A percentile compares a stretch with the other conserved stretches of the same genome.
Evolutionary conservation across 2,888 invertebrate genomes (phyloP).

Genomic region (Lingula anatina): DNA sequence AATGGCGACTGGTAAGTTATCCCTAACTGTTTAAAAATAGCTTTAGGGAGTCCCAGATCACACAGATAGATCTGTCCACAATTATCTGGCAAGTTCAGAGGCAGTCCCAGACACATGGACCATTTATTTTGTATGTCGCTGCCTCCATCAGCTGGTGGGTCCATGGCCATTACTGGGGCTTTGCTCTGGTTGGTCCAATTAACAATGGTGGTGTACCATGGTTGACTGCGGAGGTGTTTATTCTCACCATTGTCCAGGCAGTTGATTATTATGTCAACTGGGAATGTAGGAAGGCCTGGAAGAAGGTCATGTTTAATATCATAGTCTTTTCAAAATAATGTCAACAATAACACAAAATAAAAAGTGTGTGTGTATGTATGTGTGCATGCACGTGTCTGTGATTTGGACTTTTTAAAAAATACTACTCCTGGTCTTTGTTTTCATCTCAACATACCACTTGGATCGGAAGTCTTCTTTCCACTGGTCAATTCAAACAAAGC

Average conservation of each 20-base stretch:
- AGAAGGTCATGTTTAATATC: neutral
- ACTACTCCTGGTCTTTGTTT: too few species aligned
- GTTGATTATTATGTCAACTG: conserved; percentile 46
- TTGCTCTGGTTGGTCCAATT: conserved; percentile 68
- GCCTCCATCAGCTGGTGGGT: conserved; percentile 69
- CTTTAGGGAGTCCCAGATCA: conserved; percentile 75
- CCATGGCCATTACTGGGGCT: conserved; percentile 70
- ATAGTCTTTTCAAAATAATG: neutral
- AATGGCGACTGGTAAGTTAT: conserved; percentile 81
- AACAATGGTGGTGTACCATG: conserved; percentile 57
- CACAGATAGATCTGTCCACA: conserved; percentile 70
- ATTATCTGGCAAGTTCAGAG: conserved; percentile 61
- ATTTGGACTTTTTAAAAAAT: too few species aligned
- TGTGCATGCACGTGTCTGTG: too few species aligned
- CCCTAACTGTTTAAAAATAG: conserved; percentile 69
- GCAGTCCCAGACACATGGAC: conserved; percentile 68
- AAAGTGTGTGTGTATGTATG: too few species aligned
- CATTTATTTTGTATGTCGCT: conserved; percentile 58
- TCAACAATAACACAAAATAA: too few species aligned
- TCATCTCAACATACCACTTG: too few species aligned
- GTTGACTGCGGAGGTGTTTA: conserved; percentile 20
- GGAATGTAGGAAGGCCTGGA: conserved; percentile 32
- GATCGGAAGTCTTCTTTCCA: conserved; percentile 43
- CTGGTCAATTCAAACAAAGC: conserved; percentile 64
- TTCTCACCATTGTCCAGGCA: conserved; percentile 45